A percentile compares a stretch with the other conserved stretches of the same genome.
These are phyloP conservation scores for Bradypodion ventrale DNA, from an alignment of 2,797 vertebrate genomes.

Conservation along the genomic window DNA sequence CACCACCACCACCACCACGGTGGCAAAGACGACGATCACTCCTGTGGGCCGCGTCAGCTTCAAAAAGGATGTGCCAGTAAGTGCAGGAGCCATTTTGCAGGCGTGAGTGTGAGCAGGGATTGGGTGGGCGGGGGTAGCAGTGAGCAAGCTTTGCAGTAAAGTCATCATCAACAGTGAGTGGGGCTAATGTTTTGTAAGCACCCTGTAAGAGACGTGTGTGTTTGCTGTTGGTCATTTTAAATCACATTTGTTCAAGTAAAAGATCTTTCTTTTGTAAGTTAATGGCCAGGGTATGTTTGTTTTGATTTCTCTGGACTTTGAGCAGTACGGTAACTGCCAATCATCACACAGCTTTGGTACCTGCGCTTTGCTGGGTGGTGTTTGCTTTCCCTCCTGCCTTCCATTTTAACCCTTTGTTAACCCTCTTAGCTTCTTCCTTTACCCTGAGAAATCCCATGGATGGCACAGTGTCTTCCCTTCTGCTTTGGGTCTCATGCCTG, in stretches of 20 bases:
- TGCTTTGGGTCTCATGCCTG: neutral
- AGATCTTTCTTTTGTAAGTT: neutral
- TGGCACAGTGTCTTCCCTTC: neutral
- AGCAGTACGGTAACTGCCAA: too few relatives aligned
- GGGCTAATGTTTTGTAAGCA: neutral
- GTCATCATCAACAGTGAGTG: too few relatives aligned
- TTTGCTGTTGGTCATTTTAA: neutral
- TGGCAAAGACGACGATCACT: constrained; percentile 94
- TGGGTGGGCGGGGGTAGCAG: fast-evolving
- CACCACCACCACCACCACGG: constrained; percentile 90
- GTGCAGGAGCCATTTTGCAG: constrained; percentile 42
- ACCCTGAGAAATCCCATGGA: neutral
- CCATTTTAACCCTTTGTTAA: neutral
- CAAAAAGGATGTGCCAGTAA: constrained; percentile 98
- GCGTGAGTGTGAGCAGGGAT: too few relatives aligned
- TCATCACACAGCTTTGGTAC: neutral
- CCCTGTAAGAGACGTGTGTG: neutral
- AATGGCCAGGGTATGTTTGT: neutral
- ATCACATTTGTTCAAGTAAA: neutral
- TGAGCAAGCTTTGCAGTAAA: neutral
- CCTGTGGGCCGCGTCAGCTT: constrained; percentile 93
- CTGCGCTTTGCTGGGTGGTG: neutral
- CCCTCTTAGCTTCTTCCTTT: neutral
- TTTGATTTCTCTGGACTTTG: neutral
- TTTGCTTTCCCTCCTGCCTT: neutral